Conservation (phyloP, 2,797 vertebrate species). For the Natrix natrix region DNA sequence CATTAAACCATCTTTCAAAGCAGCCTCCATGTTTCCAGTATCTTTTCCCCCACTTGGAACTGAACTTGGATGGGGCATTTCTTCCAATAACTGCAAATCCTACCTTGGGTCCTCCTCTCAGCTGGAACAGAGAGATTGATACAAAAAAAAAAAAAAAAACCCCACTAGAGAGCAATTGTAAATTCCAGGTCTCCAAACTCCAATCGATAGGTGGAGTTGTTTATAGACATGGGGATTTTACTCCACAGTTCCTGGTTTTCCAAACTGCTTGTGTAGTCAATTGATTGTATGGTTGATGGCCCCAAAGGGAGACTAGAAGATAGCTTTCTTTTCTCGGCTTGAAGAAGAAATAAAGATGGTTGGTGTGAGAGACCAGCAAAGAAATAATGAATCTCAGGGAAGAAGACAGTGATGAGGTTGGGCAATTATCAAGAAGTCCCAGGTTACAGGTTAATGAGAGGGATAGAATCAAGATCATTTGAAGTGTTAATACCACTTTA, state of each 20-base stretch:
- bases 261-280: neutral
- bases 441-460: neutral
- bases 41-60: no score
- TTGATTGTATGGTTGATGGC: neutral
- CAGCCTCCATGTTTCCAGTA: no score
- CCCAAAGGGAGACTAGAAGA: neutral
- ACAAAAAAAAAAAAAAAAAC: neutral
- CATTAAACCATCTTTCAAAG: no score
- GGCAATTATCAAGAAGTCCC: neutral
- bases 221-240: neutral
- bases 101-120: neutral
- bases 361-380: neutral
- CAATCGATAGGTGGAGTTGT: neutral
- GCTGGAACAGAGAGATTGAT: neutral
- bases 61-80: no score
- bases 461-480: neutral
- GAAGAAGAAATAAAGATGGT: neutral
- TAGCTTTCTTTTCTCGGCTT: neutral
- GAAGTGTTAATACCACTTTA: neutral
- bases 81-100: neutral
- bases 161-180: neutral
- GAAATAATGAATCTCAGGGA: neutral
- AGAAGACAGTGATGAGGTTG: neutral
- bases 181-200: neutral
- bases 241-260: neutral